These are phyloP conservation scores for Pedetes capensis DNA, from an alignment of 2,113 vertebrate genomes.

Conservation along the genomic window DNA sequence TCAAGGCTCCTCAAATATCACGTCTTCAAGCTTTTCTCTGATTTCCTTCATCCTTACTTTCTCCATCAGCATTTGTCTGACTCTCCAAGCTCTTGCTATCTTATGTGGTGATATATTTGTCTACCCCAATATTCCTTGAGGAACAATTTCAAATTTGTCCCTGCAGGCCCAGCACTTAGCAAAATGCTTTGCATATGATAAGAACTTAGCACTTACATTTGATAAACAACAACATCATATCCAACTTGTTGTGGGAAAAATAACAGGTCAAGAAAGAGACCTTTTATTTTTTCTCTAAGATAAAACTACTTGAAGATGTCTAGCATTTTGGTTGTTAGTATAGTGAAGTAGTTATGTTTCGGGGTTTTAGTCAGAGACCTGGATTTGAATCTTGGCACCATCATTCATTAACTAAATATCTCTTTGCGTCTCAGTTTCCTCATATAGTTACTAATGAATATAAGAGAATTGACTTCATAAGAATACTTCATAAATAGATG, in stretches of 20 bases:
- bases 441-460: neutral
- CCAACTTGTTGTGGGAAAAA: neutral
- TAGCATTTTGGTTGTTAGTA: neutral
- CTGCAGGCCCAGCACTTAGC: neutral
- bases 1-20: neutral
- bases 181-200: neutral
- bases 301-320: conserved; percentile 18
- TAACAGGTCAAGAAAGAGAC: neutral
- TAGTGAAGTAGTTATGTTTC: neutral
- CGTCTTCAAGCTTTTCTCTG: neutral
- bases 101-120: neutral
- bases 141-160: neutral
- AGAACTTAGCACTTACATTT: neutral
- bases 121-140: neutral
- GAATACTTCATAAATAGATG: neutral
- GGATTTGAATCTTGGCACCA: neutral
- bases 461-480: neutral
- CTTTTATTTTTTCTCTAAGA: neutral
- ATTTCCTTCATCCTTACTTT: neutral
- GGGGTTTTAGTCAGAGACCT: neutral
- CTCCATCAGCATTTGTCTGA: neutral
- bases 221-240: neutral
- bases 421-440: neutral
- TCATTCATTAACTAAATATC: neutral
- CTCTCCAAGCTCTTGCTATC: neutral